phyloP scores from a whole-genome alignment of 2,888 invertebrate genomes.

The Cephus rjabovi region DNA sequence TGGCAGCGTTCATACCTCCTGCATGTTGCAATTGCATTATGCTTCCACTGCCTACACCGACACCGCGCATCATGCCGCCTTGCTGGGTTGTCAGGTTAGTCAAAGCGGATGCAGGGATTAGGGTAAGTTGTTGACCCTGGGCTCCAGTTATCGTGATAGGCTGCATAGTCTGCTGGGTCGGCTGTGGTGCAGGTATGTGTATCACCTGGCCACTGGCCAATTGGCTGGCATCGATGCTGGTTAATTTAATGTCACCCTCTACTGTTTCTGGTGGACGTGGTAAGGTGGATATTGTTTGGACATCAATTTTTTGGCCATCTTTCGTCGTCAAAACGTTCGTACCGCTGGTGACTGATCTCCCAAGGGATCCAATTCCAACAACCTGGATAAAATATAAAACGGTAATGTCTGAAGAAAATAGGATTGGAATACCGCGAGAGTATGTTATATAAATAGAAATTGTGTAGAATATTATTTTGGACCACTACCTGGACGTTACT shows the following conservation, averaged over 20 bases:
- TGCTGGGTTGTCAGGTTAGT: constrained; percentile 61
- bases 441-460: not conserved
- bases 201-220: constrained; percentile 61
- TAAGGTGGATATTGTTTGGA: constrained; percentile 55
- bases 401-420: not conserved
- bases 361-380: constrained; percentile 57
- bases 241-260: constrained; percentile 59
- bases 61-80: constrained; percentile 55
- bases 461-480: not conserved
- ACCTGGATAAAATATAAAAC: constrained; percentile 37
- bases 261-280: constrained; percentile 51
- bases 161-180: constrained; percentile 65
- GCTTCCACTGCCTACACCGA: constrained; percentile 61
- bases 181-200: constrained; percentile 56
- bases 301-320: constrained; percentile 63
- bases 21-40: constrained; percentile 69
- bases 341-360: constrained; percentile 46
- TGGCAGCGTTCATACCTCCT: constrained; percentile 66
- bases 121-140: constrained; percentile 84
- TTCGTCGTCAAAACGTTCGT: constrained; percentile 61
- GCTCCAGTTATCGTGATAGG: constrained; percentile 79
- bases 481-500: constrained; percentile 60
- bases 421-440: not conserved
- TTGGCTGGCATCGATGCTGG: constrained; percentile 63
- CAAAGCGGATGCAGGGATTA: constrained; percentile 79